Evolutionary conservation across 2,888 invertebrate genomes (phyloP).

Genomic region (Amiota mariae): DNA sequence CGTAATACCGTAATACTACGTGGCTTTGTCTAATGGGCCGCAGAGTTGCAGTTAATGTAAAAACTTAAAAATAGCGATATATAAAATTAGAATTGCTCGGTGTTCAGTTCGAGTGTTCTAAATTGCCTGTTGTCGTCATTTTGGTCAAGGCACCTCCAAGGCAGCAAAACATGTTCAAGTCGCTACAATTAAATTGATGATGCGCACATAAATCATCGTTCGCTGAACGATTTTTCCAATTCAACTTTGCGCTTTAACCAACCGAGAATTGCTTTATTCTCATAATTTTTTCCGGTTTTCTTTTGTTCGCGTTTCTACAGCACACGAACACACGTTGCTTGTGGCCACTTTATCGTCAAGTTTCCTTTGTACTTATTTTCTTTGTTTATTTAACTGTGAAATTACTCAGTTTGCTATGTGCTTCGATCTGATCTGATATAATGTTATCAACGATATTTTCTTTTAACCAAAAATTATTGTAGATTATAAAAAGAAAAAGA

Average conservation of each 20-base stretch:
- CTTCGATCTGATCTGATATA: not conserved
- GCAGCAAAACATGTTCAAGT: too few relatives aligned
- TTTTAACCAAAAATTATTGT: not conserved
- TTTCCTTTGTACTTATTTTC: slow-evolving; percentile 9
- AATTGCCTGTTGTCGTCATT: too few relatives aligned
- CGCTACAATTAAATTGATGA: too few relatives aligned
- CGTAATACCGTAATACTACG: slow-evolving; percentile 50
- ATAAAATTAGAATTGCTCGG: slow-evolving; percentile 11
- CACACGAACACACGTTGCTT: not conserved
- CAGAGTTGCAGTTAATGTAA: slow-evolving; percentile 19
- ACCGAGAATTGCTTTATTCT: not conserved
- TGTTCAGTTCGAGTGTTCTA: too few relatives aligned
- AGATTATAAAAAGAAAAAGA: too few relatives aligned
- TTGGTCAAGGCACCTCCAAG: too few relatives aligned
- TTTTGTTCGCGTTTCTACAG: not conserved
- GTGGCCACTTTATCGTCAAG: not conserved
- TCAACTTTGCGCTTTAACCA: not conserved
- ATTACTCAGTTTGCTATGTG: not conserved
- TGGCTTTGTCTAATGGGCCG: slow-evolving; percentile 40
- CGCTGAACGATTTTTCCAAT: not conserved
- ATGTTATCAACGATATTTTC: not conserved
- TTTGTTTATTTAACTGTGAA: slow-evolving; percentile 20
- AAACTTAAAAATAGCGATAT: slow-evolving; percentile 33
- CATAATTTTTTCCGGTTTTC: slow-evolving; percentile 15
- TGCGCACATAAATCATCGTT: too few relatives aligned